phyloP scores from a whole-genome alignment of 2,888 invertebrate species.

The Herminia tarsipennalis region DNA sequence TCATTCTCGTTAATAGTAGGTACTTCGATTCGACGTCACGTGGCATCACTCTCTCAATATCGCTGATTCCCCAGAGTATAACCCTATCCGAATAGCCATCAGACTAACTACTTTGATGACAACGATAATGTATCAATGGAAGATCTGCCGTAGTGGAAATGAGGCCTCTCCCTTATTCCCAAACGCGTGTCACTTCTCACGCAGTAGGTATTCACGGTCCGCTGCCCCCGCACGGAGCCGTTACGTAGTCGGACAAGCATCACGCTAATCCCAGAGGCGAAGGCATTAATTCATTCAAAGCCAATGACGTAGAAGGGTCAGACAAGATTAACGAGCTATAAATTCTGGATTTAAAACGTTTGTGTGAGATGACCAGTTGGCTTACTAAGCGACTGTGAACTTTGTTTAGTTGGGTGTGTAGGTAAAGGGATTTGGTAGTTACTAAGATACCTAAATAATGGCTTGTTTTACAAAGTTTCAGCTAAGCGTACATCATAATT shows the following conservation, averaged over 20 bases:
- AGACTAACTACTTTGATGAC: slow-evolving; percentile 7
- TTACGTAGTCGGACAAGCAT: slow-evolving; percentile 36
- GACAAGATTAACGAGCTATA: slow-evolving; percentile 63
- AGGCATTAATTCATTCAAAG: slow-evolving; percentile 53
- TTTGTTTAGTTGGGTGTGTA: background rate
- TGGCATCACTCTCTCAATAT: background rate
- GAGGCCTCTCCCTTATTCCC: slow-evolving; percentile 24
- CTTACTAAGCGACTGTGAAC: slow-evolving; percentile 6
- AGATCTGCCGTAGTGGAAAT: slow-evolving; percentile 31
- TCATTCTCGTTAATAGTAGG: too few relatives aligned
- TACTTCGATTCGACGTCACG: too few relatives aligned
- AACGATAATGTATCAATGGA: slow-evolving; percentile 29
- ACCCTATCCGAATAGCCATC: background rate
- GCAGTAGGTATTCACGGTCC: slow-evolving; percentile 34
- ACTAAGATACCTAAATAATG: too few relatives aligned
- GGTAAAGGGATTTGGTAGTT: background rate
- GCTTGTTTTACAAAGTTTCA: too few relatives aligned
- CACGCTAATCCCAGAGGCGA: slow-evolving; percentile 40
- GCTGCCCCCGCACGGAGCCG: slow-evolving; percentile 41
- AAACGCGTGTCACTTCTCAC: slow-evolving; percentile 31
- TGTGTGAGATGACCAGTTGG: slow-evolving; percentile 37
- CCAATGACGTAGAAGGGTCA: slow-evolving; percentile 67
- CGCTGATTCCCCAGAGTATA: background rate
- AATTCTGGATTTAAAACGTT: slow-evolving; percentile 46
- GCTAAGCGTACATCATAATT: too few relatives aligned